Percentiles rank a stretch among this genome's conserved stretches.
These are phyloP conservation scores for Leucophenga montana DNA, from an alignment of 2,888 invertebrate genomes.

Conservation along the genomic window DNA sequence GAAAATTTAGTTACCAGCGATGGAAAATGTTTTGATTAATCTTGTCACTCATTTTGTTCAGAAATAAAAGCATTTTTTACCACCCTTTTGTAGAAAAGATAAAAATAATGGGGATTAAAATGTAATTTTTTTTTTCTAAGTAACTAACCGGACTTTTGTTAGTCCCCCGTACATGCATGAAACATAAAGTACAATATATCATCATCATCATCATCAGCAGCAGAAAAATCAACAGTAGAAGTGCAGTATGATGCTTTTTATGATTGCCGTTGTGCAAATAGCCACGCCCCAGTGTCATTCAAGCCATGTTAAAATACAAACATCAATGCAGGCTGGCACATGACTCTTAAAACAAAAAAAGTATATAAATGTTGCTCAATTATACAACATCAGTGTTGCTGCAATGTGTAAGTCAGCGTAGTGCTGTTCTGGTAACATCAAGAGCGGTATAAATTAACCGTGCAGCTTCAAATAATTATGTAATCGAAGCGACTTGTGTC, in stretches of 20 bases:
- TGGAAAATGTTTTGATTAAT: too few species aligned
- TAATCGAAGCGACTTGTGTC: slow-evolving; percentile 22
- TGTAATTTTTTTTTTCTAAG: too few species aligned
- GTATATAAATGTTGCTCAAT: not conserved
- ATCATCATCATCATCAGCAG: not conserved
- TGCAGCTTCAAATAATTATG: not conserved
- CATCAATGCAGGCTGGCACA: not conserved
- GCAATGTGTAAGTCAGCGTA: not conserved
- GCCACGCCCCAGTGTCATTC: not conserved
- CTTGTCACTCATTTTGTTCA: too few species aligned
- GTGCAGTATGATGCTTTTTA: too few species aligned
- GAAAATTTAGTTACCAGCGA: too few species aligned
- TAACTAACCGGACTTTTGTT: too few species aligned
- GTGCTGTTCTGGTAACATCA: not conserved
- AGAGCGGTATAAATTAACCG: not conserved
- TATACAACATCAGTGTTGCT: not conserved
- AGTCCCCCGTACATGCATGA: too few species aligned
- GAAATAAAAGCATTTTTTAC: too few species aligned
- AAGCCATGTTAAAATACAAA: not conserved
- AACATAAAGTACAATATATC: too few species aligned
- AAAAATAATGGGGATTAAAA: too few species aligned
- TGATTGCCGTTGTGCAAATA: not conserved
- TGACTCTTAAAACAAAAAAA: not conserved
- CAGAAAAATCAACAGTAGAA: not conserved
- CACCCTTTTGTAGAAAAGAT: too few species aligned